These are phyloP conservation scores for Meloidogyne hapla DNA, from an alignment of 1,140 invertebrate species.

Conservation along the genomic window DNA sequence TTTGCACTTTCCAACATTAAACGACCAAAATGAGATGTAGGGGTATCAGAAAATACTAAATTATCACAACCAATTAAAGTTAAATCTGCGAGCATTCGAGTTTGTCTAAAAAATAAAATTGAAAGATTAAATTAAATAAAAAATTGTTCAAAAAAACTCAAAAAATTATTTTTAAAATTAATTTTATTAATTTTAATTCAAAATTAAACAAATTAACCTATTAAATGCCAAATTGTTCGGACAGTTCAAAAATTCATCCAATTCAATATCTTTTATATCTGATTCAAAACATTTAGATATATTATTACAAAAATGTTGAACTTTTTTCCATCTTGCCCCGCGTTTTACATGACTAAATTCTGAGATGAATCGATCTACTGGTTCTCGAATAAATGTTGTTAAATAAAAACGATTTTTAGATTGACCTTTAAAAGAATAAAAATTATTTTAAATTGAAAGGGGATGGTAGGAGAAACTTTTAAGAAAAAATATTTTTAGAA, in stretches of 20 bases:
- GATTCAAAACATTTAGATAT: constrained; percentile 68
- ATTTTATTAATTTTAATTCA: too few species aligned
- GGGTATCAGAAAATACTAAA: constrained; percentile 22
- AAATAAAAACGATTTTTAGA: constrained; percentile 77
- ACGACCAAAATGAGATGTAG: constrained; percentile 40
- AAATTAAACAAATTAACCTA: too few species aligned
- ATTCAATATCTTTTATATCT: constrained; percentile 64
- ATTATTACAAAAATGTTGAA: constrained; percentile 81
- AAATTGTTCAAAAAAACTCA: background rate
- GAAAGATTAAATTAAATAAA: background rate
- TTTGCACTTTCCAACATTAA: constrained; percentile 81
- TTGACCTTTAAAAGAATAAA: constrained; percentile 46
- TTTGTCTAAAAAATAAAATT: constrained; percentile 72
- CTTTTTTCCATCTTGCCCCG: constrained; percentile 88
- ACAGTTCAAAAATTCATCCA: constrained; percentile 76
- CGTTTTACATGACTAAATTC: constrained; percentile 92
- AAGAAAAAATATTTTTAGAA: too few species aligned
- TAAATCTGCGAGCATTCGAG: constrained; percentile 92
- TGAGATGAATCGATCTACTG: constrained; percentile 82
- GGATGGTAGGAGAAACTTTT: too few species aligned
- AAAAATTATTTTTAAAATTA: too few species aligned
- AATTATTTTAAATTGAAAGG: too few species aligned
- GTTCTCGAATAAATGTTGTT: constrained; percentile 88
- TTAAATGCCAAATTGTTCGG: constrained; percentile 89
- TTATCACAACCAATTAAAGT: constrained; percentile 87